Percentiles rank a stretch among this genome's conserved stretches.
phyloP scores from a whole-genome alignment of 2,113 vertebrate genomes.

The Haemorhous mexicanus region DNA sequence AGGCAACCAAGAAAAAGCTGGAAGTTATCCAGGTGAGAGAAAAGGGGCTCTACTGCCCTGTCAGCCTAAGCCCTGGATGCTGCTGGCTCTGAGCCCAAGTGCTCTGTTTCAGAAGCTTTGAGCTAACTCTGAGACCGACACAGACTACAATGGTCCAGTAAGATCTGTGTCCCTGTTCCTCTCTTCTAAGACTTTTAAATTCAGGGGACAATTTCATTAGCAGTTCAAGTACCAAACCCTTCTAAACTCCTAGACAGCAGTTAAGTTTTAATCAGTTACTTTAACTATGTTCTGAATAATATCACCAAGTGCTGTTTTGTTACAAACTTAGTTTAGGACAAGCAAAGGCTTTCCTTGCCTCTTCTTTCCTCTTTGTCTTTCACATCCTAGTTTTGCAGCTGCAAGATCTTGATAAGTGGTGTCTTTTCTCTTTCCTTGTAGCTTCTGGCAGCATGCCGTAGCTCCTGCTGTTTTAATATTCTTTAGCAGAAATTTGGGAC shows the following conservation, averaged over 20 bases:
- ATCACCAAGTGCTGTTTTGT: not conserved
- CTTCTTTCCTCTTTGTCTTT: not conserved
- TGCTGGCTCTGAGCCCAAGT: not conserved
- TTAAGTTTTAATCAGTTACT: not conserved
- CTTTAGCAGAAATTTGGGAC: not conserved
- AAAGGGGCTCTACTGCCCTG: not conserved
- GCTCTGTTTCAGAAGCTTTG: not conserved
- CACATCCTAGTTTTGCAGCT: not conserved
- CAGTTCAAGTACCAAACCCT: not conserved
- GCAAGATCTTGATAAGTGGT: not conserved
- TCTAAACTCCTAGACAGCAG: not conserved
- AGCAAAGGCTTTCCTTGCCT: not conserved
- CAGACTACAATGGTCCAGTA: not conserved
- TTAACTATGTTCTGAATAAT: not conserved
- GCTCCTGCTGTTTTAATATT: not conserved
- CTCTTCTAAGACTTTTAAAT: not conserved
- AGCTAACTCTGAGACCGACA: not conserved
- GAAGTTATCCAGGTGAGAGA: slow-evolving; percentile 77
- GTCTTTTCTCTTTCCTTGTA: not conserved
- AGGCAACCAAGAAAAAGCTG: slow-evolving; percentile 82
- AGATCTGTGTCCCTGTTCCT: not conserved
- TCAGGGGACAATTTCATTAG: not conserved
- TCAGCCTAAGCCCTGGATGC: not conserved
- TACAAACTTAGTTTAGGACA: not conserved
- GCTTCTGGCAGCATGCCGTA: not conserved